Base-by-base conservation (phyloP, 2,888 invertebrate genomes). In the Acronicta psi region DNA sequence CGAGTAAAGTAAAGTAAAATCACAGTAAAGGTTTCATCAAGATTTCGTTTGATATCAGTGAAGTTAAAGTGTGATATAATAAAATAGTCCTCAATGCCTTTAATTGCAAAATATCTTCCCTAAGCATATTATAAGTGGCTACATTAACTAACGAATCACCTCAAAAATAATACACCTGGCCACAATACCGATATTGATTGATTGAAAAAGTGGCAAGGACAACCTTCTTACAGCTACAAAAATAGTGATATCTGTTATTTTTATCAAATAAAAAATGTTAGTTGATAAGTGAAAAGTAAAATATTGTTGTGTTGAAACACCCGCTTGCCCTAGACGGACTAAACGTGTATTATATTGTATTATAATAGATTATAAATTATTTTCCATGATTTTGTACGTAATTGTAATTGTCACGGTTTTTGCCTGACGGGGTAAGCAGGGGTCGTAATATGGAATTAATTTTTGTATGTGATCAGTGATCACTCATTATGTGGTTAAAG, bases 251-350 rank as follows among this genome's bases (percentile, higher is more conserved):
- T 16, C 13, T 20, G 40, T 57, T 65, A 70, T 70, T 57, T 56
- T 56, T 65, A 64, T 43, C 1, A 34, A 51, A 70, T 51, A 57
- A 56, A 45, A 49, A 70, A 43, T 44, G 69, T 34, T 51, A 51
- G 38, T 43, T 46, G 7, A 9, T 55, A 69, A 69, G 55, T 49
- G n/a, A 46, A 43, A 56, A 31, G n/a, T 38, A 37, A 49, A 61
- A 41, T 49, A 37, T 53, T n/a, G 17, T 23, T 42, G 56, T 64
- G 57, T 46, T 64, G 38, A 50, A 17, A 2, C 6, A 37, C 16
- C 31, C 58, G 46, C 40, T 25, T 51, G 46, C 40, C 11, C 25
- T 8, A 8, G 13, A 50, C 16, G 23, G 17, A 14, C 18, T 34
- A 45, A 45, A 45, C 34, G 34, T 18, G 29, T 25, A n/a, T n/a